Conservation (phyloP, 2,888 invertebrate genomes). For the Lamellibrachia columna region DNA sequence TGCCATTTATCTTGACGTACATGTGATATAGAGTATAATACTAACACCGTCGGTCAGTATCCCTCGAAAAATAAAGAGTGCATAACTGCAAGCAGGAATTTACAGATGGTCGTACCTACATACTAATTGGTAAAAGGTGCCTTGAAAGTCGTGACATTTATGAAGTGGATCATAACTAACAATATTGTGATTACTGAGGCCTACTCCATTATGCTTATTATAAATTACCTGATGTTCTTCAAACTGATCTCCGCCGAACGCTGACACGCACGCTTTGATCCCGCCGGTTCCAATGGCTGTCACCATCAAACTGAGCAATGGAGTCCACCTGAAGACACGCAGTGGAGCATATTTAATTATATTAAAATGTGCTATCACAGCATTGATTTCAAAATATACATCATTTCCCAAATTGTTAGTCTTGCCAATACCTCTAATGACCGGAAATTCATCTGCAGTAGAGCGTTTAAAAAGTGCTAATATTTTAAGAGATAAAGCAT, state of each 20-base stretch:
- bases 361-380: neutral
- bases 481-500: neutral
- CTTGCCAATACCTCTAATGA: neutral
- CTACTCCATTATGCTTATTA: no score
- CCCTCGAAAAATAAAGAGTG: no score
- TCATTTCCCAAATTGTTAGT: neutral
- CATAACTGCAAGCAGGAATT: no score
- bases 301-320: constrained; percentile 75
- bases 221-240: constrained; percentile 57
- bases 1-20: neutral
- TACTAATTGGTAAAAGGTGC: neutral
- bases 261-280: constrained; percentile 93
- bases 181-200: neutral
- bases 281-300: constrained; percentile 95
- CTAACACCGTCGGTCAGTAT: neutral
- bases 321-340: constrained; percentile 67
- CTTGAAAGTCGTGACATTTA: neutral
- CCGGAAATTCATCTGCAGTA: neutral
- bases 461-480: neutral
- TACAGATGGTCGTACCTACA: neutral
- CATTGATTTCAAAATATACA: neutral
- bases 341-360: neutral
- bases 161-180: neutral
- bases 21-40: neutral
- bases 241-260: constrained; percentile 96